Evolutionary conservation across 2,888 invertebrate species (phyloP), one percentile per base, ranked within the genome.

Genomic region (Drosophila meridiana): DNA sequence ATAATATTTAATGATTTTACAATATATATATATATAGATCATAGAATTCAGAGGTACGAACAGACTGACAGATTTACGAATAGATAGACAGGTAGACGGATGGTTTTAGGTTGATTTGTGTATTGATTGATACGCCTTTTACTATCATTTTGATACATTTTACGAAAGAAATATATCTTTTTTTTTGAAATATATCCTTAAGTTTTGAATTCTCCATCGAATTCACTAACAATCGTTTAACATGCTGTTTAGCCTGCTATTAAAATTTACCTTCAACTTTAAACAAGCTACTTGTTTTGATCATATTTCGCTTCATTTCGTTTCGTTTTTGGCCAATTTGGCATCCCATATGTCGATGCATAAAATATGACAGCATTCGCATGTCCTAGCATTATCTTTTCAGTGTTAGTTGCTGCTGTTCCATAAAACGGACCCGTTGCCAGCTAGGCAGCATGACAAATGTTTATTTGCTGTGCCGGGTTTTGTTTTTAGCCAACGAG

Each of bases 391-490:
- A 48, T 69, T 72, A 73, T 83, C 80, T 76, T 57, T 60, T 38
- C 32, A 55, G 67, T 48, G 26, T 1, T 20, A 20, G 66, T 69
- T 32, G 70, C 59, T 65, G 52, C 20, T 52, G 48, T 78, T 52
- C 74, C 79, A 87, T 83, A 78, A 76, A 78, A 75, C 48, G 65
- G 52, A 50, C 34, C 26, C 42, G 63, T 65, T 63, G 69, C 47
- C 70, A 88, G 69, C 72, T 76, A 69, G 83, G 82, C 72, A 73
- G 73, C 65, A 85, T 84, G 90, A 89, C 85, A 85, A 85, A 85
- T 89, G 89, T 72, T 69, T 86, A 71, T 89, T 86, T 82, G 60
- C 70, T 64, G 67, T 59, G 50, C 34, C 63, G 30, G 52, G 32
- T 50, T 56, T 60, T 67, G 67, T 56, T 75, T 30, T 58, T 36